These are phyloP conservation scores for Chromoteleia sp. DNA, from an alignment of 2,888 invertebrate genomes.

Conservation along the genomic window DNA sequence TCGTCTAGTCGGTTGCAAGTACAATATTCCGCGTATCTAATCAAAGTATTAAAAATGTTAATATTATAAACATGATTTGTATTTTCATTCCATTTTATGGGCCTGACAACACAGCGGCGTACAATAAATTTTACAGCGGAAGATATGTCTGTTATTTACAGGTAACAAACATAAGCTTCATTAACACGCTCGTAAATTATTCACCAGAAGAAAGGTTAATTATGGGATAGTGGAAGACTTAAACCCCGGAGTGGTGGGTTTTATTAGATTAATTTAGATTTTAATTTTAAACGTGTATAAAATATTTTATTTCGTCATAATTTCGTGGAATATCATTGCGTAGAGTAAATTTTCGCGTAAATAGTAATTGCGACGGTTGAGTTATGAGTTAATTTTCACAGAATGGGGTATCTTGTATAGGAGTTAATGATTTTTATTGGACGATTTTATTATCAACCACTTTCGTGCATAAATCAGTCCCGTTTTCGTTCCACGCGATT, in stretches of 20 bases:
- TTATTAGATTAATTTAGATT: constrained; percentile 53
- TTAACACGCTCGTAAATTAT: constrained; percentile 58
- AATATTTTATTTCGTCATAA: constrained; percentile 29
- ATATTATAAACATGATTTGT: constrained; percentile 58
- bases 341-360: constrained; percentile 10
- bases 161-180: constrained; percentile 58
- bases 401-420: constrained; percentile 7
- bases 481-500: not conserved
- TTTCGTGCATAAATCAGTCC: constrained; percentile 14
- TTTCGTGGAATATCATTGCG: constrained; percentile 1
- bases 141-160: constrained; percentile 54
- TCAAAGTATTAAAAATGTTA: constrained; percentile 42
- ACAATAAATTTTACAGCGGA: constrained; percentile 50
- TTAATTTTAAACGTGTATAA: constrained; percentile 18
- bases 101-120: constrained; percentile 23
- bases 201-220: constrained; percentile 52
- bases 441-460: constrained; percentile 5
- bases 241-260: constrained; percentile 27
- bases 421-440: constrained; percentile 15
- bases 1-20: constrained; percentile 13
- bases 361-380: constrained; percentile 9
- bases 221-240: constrained; percentile 28
- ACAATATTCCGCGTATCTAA: constrained; percentile 40
- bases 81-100: constrained; percentile 44
- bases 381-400: constrained; percentile 26